A percentile compares a stretch with the other conserved stretches of the same genome.
phyloP scores from a whole-genome alignment of 2,797 vertebrate species.

The Nyctibius grandis region DNA sequence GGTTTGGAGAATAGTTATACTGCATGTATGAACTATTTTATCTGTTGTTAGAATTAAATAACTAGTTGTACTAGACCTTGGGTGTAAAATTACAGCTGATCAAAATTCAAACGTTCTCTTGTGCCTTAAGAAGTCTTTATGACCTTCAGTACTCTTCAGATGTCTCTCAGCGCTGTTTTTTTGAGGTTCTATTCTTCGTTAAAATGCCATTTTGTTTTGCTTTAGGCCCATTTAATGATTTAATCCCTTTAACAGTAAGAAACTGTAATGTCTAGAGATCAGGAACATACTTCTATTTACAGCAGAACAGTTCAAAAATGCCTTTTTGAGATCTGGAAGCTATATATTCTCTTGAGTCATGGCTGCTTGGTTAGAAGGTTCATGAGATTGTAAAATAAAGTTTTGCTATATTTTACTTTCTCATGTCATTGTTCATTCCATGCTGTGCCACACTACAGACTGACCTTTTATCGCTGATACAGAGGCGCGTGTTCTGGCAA shows the following conservation, averaged over 20 bases:
- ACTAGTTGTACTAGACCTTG: slow-evolving; percentile 14
- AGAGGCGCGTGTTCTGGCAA: neutral
- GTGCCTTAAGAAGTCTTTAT: neutral
- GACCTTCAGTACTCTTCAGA: neutral
- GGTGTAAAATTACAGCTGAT: slow-evolving; percentile 36
- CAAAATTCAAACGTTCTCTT: slow-evolving; percentile 26
- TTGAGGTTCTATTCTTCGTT: neutral
- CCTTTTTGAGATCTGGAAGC: neutral
- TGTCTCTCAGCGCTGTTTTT: neutral
- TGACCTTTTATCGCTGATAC: slow-evolving; percentile 22
- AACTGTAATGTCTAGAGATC: neutral
- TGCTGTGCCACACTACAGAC: neutral
- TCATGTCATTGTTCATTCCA: neutral
- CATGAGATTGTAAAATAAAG: neutral
- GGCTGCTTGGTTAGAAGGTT: neutral
- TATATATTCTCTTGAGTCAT: neutral
- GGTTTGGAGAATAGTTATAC: slow-evolving; percentile 5
- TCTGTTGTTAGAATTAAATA: slow-evolving; percentile 37
- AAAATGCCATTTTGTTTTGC: neutral
- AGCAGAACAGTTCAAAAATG: neutral
- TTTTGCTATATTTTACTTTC: slow-evolving; percentile 4
- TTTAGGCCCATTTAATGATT: neutral
- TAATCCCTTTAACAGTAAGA: neutral
- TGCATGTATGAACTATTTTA: slow-evolving; percentile 3
- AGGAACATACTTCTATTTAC: slow-evolving; percentile 12